phyloP scores from a whole-genome alignment of 2,113 vertebrate genomes.

The Nanorana parkeri region DNA sequence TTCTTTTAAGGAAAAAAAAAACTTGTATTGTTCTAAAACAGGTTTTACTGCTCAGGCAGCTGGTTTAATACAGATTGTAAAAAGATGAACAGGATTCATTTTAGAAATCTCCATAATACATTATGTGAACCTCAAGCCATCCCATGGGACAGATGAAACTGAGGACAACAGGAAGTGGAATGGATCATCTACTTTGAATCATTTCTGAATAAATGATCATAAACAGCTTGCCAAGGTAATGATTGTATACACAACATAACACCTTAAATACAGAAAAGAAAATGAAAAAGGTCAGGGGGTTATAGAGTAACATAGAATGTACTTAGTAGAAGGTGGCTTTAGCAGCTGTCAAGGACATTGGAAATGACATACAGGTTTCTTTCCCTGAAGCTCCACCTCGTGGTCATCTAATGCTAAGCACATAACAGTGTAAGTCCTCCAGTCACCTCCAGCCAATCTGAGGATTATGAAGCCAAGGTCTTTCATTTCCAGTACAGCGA shows the following conservation, averaged over 20 bases:
- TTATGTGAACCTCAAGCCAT: background rate
- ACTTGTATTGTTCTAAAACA: too few relatives aligned
- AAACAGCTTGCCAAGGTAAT: background rate
- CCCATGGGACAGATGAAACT: background rate
- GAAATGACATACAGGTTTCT: background rate
- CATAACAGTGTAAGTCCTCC: background rate
- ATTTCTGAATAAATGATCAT: background rate
- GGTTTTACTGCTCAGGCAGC: too few relatives aligned
- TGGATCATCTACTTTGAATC: background rate
- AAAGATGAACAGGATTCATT: too few relatives aligned
- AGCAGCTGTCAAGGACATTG: slow-evolving; percentile 6
- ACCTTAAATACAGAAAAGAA: background rate
- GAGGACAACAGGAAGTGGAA: background rate
- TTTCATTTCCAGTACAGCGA: background rate
- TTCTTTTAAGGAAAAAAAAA: too few relatives aligned
- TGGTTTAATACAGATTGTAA: too few relatives aligned
- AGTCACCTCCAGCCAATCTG: background rate
- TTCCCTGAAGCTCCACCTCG: slow-evolving; percentile 6
- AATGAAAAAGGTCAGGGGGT: background rate
- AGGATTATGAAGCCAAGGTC: background rate
- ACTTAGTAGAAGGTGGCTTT: background rate
- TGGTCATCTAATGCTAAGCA: background rate
- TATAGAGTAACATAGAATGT: background rate
- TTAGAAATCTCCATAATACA: background rate
- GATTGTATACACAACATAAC: background rate